A percentile compares a stretch with the other conserved stretches of the same genome.
phyloP scores from a whole-genome alignment of 2,113 vertebrate genomes.

The Pedetes capensis region DNA sequence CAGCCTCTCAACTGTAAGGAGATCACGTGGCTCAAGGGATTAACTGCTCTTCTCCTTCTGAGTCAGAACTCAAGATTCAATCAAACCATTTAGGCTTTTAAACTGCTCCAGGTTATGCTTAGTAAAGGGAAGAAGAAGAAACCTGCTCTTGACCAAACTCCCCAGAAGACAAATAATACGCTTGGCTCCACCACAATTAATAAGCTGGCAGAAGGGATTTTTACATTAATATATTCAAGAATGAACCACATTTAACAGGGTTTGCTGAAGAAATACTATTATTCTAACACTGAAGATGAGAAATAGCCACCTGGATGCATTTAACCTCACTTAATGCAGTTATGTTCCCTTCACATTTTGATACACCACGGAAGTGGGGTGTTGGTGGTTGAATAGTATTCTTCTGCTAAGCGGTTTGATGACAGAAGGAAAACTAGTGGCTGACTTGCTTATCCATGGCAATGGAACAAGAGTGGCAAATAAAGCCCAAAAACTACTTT shows the following conservation, averaged over 20 bases:
- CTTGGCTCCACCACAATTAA: neutral
- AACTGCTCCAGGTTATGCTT: neutral
- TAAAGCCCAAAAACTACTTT: neutral
- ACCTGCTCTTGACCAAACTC: neutral
- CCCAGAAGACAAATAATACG: slow-evolving; percentile 9
- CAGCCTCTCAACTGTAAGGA: slow-evolving; percentile 35
- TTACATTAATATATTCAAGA: neutral
- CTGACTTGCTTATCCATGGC: neutral
- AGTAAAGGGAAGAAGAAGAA: neutral
- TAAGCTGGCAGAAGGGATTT: neutral
- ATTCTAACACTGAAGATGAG: slow-evolving; percentile 6
- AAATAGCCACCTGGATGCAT: neutral
- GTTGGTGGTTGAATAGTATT: neutral
- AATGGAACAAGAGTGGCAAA: neutral
- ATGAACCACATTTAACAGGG: neutral
- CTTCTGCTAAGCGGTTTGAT: neutral
- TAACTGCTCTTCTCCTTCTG: neutral
- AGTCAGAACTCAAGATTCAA: neutral
- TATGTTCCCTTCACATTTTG: slow-evolving; percentile 49
- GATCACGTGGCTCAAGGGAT: slow-evolving; percentile 40
- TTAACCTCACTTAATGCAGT: neutral
- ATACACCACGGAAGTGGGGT: neutral
- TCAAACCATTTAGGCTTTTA: neutral
- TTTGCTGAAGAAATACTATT: neutral
- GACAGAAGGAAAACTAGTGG: neutral